These are phyloP conservation scores for Ramphastos sulfuratus DNA, from an alignment of 2,113 vertebrate genomes.

Conservation along the genomic window DNA sequence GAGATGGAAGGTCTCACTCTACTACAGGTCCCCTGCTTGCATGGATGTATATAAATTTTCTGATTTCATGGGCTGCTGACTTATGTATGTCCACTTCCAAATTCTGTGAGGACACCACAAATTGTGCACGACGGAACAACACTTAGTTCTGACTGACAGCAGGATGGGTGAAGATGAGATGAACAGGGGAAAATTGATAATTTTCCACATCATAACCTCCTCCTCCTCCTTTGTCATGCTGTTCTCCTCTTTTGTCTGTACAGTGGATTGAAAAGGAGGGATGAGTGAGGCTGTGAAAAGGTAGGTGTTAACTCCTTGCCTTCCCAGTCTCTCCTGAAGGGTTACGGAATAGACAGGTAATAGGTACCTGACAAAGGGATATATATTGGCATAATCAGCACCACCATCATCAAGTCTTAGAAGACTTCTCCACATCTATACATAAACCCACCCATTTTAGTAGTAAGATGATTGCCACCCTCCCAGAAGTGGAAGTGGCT, in stretches of 20 bases:
- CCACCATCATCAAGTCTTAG: not conserved
- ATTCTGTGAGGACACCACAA: not conserved
- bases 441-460: rapidly evolving
- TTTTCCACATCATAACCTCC: slow-evolving; percentile 29
- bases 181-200: not conserved
- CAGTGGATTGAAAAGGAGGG: not conserved
- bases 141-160: not conserved
- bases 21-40: not conserved
- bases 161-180: not conserved
- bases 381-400: not conserved
- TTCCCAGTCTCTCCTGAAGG: not conserved
- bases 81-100: not conserved
- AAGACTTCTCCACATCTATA: not conserved
- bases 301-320: not conserved
- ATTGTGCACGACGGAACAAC: not conserved
- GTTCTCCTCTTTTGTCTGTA: not conserved
- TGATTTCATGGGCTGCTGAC: slow-evolving; percentile 1
- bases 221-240: not conserved
- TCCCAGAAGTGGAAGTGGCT: not conserved
- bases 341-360: not conserved
- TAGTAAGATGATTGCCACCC: not conserved
- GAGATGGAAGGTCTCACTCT: not conserved
- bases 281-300: not conserved
- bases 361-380: not conserved
- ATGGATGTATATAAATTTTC: not conserved